These are phyloP conservation scores for Amphipyra berbera DNA, from an alignment of 2,888 invertebrate species.

Conservation along the genomic window DNA sequence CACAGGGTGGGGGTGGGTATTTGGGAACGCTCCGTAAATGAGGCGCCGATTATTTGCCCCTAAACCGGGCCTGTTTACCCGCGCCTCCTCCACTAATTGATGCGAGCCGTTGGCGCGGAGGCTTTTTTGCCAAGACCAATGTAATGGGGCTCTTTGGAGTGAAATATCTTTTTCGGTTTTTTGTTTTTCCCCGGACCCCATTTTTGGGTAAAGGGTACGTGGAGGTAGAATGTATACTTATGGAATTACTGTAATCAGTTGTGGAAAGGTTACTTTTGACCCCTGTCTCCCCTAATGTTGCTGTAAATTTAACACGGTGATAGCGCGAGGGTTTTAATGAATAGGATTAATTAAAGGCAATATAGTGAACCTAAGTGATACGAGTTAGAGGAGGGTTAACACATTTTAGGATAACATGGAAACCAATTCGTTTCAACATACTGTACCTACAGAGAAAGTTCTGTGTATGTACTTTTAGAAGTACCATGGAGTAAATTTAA, in stretches of 20 bases:
- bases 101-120: conserved; percentile 68
- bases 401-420: conserved; percentile 8
- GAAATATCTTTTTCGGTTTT: conserved; percentile 81
- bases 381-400: conserved; percentile 9
- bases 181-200: conserved; percentile 61
- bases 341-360: conserved; percentile 59
- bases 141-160: conserved; percentile 79
- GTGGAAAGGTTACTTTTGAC: conserved; percentile 60
- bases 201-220: conserved; percentile 57
- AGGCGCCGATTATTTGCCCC: conserved; percentile 82
- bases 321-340: conserved; percentile 55
- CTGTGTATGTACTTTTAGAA: too few species aligned
- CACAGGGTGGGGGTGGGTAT: conserved; percentile 69
- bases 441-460: background rate
- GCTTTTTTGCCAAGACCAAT: conserved; percentile 80
- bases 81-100: conserved; percentile 82
- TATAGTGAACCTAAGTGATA: conserved; percentile 51
- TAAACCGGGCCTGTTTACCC: conserved; percentile 76
- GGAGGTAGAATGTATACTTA: conserved; percentile 54
- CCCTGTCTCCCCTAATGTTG: conserved; percentile 44
- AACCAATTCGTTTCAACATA: conserved; percentile 7
- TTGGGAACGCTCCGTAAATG: conserved; percentile 73
- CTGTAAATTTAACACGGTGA: conserved; percentile 49
- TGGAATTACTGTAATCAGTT: conserved; percentile 62
- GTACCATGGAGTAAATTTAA: too few species aligned